Evolutionary conservation across 2,888 invertebrate genomes (phyloP).

Genomic region (Marasmarcha lunaedactyla): DNA sequence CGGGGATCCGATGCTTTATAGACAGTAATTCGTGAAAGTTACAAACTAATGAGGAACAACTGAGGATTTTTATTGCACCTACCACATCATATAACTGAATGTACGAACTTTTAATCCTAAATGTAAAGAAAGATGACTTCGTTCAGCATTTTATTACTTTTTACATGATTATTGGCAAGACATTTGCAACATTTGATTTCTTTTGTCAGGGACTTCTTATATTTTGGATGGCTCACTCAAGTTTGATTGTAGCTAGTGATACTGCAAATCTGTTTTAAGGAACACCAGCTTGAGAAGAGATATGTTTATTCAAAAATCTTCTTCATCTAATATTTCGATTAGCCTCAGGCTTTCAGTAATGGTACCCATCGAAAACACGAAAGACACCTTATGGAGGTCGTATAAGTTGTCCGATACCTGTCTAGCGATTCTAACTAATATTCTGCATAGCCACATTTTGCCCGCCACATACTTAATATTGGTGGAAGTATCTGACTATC

Average conservation of each 20-base stretch:
- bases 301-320: slow-evolving; percentile 23
- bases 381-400: slow-evolving; percentile 41
- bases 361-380: slow-evolving; percentile 47
- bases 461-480: slow-evolving; percentile 8
- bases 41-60: slow-evolving; percentile 38
- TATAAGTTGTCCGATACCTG: slow-evolving; percentile 41
- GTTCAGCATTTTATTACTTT: too few relatives aligned
- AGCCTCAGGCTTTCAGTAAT: slow-evolving; percentile 42
- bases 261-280: too few relatives aligned
- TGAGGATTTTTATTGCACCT: slow-evolving; percentile 29
- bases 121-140: too few relatives aligned
- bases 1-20: slow-evolving; percentile 49
- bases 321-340: slow-evolving; percentile 48
- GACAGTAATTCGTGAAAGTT: slow-evolving; percentile 45
- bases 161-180: too few relatives aligned
- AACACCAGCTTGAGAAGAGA: too few relatives aligned
- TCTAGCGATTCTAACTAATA: slow-evolving; percentile 41
- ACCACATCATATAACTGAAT: too few relatives aligned
- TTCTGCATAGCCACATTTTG: slow-evolving; percentile 53
- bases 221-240: too few relatives aligned
- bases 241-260: too few relatives aligned
- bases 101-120: too few relatives aligned
- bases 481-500: too few relatives aligned
- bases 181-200: too few relatives aligned
- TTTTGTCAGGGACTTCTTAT: too few relatives aligned